Evolutionary conservation across 1,140 invertebrate species (phyloP).

Genomic region (Apis dorsata): DNA sequence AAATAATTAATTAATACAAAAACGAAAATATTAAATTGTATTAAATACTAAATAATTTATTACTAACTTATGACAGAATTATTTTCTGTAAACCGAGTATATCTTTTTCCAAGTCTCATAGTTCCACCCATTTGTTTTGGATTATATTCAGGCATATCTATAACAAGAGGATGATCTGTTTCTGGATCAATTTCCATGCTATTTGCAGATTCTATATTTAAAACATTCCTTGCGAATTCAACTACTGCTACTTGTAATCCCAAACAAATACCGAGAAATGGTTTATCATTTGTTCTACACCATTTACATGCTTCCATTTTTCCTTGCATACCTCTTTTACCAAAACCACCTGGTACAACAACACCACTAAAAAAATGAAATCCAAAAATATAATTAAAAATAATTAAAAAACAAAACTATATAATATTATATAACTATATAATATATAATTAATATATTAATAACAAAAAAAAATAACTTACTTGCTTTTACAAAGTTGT

Average conservation of each 20-base stretch:
- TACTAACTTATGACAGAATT: conserved; percentile 86
- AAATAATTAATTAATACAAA: conserved; percentile 39
- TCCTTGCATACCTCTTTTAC: conserved; percentile 96
- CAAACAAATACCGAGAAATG: conserved; percentile 97
- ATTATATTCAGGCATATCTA: conserved; percentile 99
- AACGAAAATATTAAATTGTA: background rate
- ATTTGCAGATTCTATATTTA: conserved; percentile 89
- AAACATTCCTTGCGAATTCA: conserved; percentile 95
- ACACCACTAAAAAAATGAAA: conserved; percentile 86
- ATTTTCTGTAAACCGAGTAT: conserved; percentile 87
- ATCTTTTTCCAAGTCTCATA: conserved; percentile 96
- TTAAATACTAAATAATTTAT: background rate
- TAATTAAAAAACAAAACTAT: background rate
- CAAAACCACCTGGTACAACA: conserved; percentile 98
- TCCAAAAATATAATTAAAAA: conserved; percentile 13
- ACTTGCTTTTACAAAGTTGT: conserved; percentile 93
- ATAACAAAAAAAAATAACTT: conserved; percentile 73
- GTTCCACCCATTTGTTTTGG: conserved; percentile 96
- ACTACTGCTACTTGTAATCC: conserved; percentile 98
- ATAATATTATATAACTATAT: conserved; percentile 11
- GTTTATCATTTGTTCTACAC: conserved; percentile 94
- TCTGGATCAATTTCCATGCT: conserved; percentile 92
- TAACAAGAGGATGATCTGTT: conserved; percentile 90
- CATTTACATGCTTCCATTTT: conserved; percentile 97
- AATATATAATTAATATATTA: conserved; percentile 4